Base-by-base conservation (phyloP, 1,140 invertebrate genomes). In the Frieseomelitta varia region DNA sequence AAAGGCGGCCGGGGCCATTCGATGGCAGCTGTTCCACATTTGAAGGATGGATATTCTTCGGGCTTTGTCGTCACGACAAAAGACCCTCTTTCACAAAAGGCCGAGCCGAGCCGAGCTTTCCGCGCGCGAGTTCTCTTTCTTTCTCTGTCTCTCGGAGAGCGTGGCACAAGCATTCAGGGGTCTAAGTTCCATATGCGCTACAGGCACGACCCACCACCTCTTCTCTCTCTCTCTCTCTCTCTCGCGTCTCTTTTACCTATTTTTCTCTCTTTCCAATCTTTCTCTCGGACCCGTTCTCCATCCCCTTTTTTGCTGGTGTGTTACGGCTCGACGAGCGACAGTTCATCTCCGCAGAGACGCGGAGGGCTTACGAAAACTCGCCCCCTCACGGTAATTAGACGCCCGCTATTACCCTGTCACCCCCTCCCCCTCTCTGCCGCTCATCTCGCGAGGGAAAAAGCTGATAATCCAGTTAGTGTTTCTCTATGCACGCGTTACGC, bases 1-100 rank as follows among this genome's bases (percentile, higher is more conserved):
- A 91, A 89, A 88, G 84, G 82, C 87, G 85, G 77, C 85, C 87
- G 91, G 87, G 89, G 87, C 91, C 87, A 93, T 93, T 93, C 91
- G 93, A 93, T 93, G 92, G 93, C 93, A 94, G 93, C 93, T 94
- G 93, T 93, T 94, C 93, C 92, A 94, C 91, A 93, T 94, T 94
- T 93, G 93, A 94, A 94, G 92, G 93, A 94, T 93, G 92, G 92
- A 93, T 88, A 90, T 93, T 94, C 92, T 93, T 94, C 90, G 87
- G 89, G 91, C 93, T 94, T 94, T 94, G 93, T 94, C 89, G 91
- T 76, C 78, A 82, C 90, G 90, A 94, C 93, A 94, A 94, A 94
- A 92, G 93, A 91, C 85, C 83, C 89, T 87, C 91, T 90, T 86
- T 90, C 89, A 93, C 91, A 93, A 93, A 93, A 93, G 92, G 88